Evolutionary conservation across 2,888 invertebrate genomes (phyloP).

Genomic region (Boloria euphrosyne): DNA sequence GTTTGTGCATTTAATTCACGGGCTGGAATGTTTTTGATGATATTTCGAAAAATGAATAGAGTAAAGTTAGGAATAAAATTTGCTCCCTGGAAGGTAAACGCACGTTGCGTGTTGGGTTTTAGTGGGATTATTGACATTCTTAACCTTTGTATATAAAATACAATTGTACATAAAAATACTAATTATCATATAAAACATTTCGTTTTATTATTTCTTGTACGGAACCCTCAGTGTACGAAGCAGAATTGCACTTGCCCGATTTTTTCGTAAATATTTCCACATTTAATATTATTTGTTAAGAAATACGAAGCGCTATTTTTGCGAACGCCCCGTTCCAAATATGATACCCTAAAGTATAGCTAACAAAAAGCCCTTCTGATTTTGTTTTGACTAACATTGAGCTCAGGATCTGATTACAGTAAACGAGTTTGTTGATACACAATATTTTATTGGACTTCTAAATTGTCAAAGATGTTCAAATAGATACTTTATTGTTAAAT

Average conservation of each 20-base stretch:
- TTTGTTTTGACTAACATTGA: constrained; percentile 79
- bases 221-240: too few relatives aligned
- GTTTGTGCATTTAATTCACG: too few relatives aligned
- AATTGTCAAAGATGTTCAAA: constrained; percentile 7
- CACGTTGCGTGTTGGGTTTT: too few relatives aligned
- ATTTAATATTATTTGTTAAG: constrained; percentile 31
- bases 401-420: constrained; percentile 68
- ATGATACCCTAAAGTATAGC: constrained; percentile 76
- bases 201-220: too few relatives aligned
- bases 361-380: constrained; percentile 75
- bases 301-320: constrained; percentile 35
- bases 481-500: background rate
- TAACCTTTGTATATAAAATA: too few relatives aligned
- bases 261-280: constrained; percentile 22
- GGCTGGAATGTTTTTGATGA: too few relatives aligned
- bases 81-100: too few relatives aligned
- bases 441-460: constrained; percentile 43
- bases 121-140: too few relatives aligned
- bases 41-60: too few relatives aligned
- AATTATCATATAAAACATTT: too few relatives aligned
- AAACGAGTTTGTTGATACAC: constrained; percentile 61
- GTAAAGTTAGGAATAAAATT: too few relatives aligned
- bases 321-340: constrained; percentile 58
- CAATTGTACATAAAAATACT: too few relatives aligned
- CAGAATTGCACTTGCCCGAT: background rate